Percentiles rank a stretch among this genome's conserved stretches.
Conservation (phyloP, 2,888 invertebrate genomes). For the Lepidocyrtinus sp. region DNA sequence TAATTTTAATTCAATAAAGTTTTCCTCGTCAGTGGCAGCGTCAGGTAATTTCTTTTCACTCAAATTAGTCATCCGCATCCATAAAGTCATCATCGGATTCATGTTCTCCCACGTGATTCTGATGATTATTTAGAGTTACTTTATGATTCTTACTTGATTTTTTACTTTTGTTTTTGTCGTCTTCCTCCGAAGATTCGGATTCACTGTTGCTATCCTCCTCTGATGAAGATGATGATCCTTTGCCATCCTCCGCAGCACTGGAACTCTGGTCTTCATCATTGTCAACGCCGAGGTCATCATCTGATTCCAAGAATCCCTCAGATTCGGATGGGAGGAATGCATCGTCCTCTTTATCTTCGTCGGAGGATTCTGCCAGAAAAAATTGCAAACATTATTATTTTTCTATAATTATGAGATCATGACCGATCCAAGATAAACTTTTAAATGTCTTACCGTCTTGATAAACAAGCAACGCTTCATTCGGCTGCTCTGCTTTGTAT, state of each 20-base stretch:
- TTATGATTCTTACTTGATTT: conserved; percentile 17
- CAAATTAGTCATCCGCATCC: conserved; percentile 65
- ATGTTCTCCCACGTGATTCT: no score
- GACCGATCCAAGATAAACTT: no score
- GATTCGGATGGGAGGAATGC: conserved; percentile 70
- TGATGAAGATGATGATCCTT: no score
- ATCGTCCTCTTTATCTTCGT: conserved; percentile 71
- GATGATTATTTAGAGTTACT: conserved; percentile 35
- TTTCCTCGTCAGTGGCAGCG: no score
- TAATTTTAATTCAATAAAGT: no score
- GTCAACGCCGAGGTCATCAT: conserved; percentile 71
- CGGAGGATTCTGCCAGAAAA: conserved; percentile 69
- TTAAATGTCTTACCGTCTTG: conserved; percentile 73
- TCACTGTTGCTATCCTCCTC: conserved; percentile 59
- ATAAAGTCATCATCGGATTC: conserved; percentile 61
- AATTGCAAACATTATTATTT: neutral
- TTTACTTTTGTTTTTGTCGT: conserved; percentile 5
- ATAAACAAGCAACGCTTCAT: conserved; percentile 75
- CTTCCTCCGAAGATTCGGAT: conserved; percentile 46
- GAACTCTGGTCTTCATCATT: conserved; percentile 71
- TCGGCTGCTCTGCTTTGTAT: conserved; percentile 73
- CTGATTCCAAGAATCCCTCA: conserved; percentile 67
- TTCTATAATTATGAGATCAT: no score
- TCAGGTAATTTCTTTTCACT: conserved; percentile 9
- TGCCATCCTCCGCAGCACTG: conserved; percentile 57